Conservation (phyloP, 2,888 invertebrate genomes). For the Sclerodermus sp. region DNA sequence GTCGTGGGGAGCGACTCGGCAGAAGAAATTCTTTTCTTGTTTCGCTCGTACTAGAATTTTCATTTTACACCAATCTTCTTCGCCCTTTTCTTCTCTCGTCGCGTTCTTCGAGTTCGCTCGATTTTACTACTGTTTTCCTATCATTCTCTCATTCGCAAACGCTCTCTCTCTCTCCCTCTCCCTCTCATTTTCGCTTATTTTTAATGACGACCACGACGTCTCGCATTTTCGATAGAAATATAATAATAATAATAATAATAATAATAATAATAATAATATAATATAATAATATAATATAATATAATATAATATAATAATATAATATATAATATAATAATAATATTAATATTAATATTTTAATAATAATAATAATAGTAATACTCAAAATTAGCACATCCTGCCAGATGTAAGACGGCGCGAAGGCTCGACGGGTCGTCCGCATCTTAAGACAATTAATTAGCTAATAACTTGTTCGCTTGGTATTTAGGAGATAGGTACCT, state of each 20-base stretch:
- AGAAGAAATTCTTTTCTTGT: background rate
- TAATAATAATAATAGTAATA: conserved; percentile 25
- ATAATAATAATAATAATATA: conserved; percentile 13
- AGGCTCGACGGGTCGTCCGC: conserved; percentile 18
- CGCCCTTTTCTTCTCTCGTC: conserved; percentile 6
- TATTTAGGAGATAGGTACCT: conserved; percentile 40
- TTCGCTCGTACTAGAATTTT: background rate
- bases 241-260: conserved; percentile 17
- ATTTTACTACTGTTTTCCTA: background rate
- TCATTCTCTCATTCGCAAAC: conserved; percentile 4
- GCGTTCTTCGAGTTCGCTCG: background rate
- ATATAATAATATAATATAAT: background rate
- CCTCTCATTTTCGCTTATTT: conserved; percentile 10
- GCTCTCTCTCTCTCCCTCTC: conserved; percentile 1
- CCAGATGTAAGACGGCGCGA: conserved; percentile 1
- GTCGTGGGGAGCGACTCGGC: background rate
- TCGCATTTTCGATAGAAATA: background rate
- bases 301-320: too few relatives aligned
- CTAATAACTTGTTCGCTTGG: conserved; percentile 30
- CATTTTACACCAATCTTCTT: background rate
- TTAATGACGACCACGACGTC: background rate
- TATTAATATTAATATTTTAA: too few relatives aligned
- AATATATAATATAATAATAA: too few relatives aligned
- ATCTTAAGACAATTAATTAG: conserved; percentile 38
- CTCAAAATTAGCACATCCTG: conserved; percentile 25